A percentile compares a stretch with the other conserved stretches of the same genome.
These are phyloP conservation scores for Vanessa atalanta DNA, from an alignment of 1,140 invertebrate species.

Conservation along the genomic window DNA sequence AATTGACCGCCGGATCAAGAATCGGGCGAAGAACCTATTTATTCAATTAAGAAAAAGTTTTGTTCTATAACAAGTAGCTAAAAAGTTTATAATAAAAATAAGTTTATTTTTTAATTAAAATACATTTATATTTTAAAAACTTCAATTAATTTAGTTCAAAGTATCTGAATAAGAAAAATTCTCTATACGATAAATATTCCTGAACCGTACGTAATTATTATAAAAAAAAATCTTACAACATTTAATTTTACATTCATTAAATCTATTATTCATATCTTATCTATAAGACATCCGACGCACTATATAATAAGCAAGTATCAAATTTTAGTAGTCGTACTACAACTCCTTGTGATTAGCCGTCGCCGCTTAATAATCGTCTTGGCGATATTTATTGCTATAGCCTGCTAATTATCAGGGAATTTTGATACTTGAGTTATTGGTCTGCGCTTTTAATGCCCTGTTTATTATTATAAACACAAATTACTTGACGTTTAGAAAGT, in stretches of 20 bases:
- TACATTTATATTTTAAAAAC: too few species aligned
- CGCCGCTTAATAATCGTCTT: constrained; percentile 72
- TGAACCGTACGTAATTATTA: neutral
- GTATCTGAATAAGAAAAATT: too few species aligned
- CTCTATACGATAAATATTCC: too few species aligned
- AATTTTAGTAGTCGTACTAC: constrained; percentile 49
- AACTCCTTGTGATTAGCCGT: constrained; percentile 69
- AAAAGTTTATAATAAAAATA: too few species aligned
- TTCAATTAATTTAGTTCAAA: too few species aligned
- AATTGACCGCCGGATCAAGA: too few species aligned
- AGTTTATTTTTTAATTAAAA: too few species aligned
- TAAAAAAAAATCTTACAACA: neutral
- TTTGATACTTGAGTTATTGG: constrained; percentile 77
- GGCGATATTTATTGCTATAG: constrained; percentile 71
- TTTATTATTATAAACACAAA: constrained; percentile 31
- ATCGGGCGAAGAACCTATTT: too few species aligned
- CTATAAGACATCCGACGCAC: neutral
- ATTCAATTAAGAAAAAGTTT: too few species aligned
- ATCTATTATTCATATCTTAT: constrained; percentile 1
- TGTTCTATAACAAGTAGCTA: too few species aligned
- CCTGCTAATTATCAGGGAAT: constrained; percentile 74
- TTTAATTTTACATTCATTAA: constrained; percentile 1
- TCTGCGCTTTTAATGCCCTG: constrained; percentile 38
- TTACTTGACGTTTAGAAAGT: constrained; percentile 36
- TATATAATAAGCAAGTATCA: constrained; percentile 40